These are phyloP conservation scores for Toxostoma redivivum DNA, from an alignment of 2,113 vertebrate genomes.

Conservation along the genomic window DNA sequence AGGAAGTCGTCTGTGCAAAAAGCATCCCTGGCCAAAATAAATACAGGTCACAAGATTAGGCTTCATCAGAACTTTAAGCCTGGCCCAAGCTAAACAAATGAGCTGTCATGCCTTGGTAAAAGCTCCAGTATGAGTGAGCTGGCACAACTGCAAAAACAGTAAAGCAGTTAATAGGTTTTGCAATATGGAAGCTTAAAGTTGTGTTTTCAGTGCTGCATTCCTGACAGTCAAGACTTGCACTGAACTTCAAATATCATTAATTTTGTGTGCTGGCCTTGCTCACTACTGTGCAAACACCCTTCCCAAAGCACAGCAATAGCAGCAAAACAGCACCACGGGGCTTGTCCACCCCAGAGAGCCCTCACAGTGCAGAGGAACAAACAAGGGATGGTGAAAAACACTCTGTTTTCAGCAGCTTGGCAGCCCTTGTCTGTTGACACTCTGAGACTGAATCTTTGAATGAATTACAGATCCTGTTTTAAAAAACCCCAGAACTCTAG, in stretches of 20 bases:
- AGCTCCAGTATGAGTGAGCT: constrained; percentile 48
- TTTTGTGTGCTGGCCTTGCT: neutral
- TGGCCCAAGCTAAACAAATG: constrained; percentile 70
- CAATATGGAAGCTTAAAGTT: constrained; percentile 57
- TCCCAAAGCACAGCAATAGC: neutral
- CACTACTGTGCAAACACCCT: neutral
- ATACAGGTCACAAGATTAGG: constrained; percentile 73
- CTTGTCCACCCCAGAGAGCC: neutral
- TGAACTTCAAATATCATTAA: constrained; percentile 39
- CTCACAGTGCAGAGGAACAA: neutral
- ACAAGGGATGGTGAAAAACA: neutral
- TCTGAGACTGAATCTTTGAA: neutral
- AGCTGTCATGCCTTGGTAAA: constrained; percentile 65
- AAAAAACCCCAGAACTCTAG: neutral
- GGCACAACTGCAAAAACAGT: constrained; percentile 49
- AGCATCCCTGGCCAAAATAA: constrained; percentile 66
- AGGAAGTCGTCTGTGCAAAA: constrained; percentile 69
- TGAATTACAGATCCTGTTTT: neutral
- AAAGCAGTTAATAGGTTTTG: constrained; percentile 62
- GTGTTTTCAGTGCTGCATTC: constrained; percentile 59
- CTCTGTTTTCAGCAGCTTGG: neutral
- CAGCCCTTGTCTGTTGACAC: neutral
- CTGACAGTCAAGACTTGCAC: constrained; percentile 33
- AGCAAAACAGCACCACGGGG: neutral
- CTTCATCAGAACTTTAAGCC: constrained; percentile 72